Evolutionary conservation across 64 coral and sea anemone species (phyloP), one percentile per base, ranked within the genome.

Genomic region (Catalaphyllia jardinei): DNA sequence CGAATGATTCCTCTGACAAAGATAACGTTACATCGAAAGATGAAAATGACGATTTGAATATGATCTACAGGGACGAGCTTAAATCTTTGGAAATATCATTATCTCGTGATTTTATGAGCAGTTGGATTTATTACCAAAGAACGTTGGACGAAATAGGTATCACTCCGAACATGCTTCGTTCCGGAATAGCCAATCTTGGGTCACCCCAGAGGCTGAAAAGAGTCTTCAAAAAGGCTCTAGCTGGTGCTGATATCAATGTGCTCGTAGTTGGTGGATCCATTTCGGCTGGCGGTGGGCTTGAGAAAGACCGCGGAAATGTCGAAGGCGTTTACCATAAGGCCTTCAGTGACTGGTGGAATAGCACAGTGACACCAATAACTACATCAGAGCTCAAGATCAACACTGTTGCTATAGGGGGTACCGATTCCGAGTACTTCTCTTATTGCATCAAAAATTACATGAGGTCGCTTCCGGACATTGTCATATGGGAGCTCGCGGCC

Each of bases 401-500:
- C 18, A 88, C 92, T 46, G 91, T 99, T 9, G 82, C 94, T 29
- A 95, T 99, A 52, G 97, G 97, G 42, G 97, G 97, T 7, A 99
- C 97, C 10, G 97, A 99, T 30, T 99, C 97, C 7, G 97, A 99
- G 60, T 99, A 99, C 74, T 99, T 99, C 33, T 99, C 97, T 4
- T 99, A 99, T 73, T 99, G 97, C 67, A 80, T 99, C 25, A 88
- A 91, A 54, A 99, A 99, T 78, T 99, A 95, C 67, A 88, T 99
- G 42, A 87, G 76, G 24, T 57, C 55, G 2, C 67, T 84, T 46
- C 97, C 97, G 24, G 97, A 99, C 27, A 67, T 99, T 52, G 91
- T 95, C 2, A 28, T 99, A 75, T 99, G 97, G 97, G 97, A 99
- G 65, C 75, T 99, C 27, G 94, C 97, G 4, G 97, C 97, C 27